Percentiles rank a stretch among this genome's conserved stretches.
Conservation (phyloP, 2,888 invertebrate species). For the Heliconius aoede region DNA sequence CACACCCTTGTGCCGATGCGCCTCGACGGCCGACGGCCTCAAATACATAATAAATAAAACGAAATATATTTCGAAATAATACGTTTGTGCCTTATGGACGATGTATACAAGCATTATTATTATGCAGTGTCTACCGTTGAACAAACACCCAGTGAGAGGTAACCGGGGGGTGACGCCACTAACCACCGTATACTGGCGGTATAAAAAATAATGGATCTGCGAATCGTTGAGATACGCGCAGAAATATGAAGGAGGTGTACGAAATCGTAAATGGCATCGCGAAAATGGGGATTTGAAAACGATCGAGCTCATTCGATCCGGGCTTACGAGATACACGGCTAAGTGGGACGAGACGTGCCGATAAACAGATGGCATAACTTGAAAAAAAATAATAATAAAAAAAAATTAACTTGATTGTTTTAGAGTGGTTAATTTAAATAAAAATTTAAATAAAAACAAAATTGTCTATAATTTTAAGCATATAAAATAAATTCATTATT, state of each 20-base stretch:
- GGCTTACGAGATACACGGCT: constrained; percentile 63
- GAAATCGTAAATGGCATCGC: constrained; percentile 82
- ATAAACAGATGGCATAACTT: constrained; percentile 42
- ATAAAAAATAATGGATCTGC: constrained; percentile 84
- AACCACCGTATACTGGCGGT: constrained; percentile 78
- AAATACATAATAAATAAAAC: no score
- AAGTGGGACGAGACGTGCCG: constrained; percentile 48
- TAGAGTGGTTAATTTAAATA: no score
- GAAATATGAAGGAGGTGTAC: constrained; percentile 82
- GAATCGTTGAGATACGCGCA: constrained; percentile 82
- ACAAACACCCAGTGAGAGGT: constrained; percentile 51
- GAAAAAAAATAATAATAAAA: not conserved
- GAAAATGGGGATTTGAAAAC: constrained; percentile 83
- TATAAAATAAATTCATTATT: no score
- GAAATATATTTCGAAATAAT: not conserved
- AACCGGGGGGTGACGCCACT: constrained; percentile 69
- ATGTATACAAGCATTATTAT: constrained; percentile 21
- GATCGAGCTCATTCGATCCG: constrained; percentile 79
- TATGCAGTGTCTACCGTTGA: constrained; percentile 31
- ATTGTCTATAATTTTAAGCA: no score
- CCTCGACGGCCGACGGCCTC: no score
- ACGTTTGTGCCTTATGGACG: not conserved
- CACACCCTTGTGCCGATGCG: no score
- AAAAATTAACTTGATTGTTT: not conserved
- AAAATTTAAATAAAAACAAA: not conserved